Evolutionary conservation across 23 tunicate genomes (phyloP), one percentile per base, ranked within the genome.

Genomic region (Styela plicata): DNA sequence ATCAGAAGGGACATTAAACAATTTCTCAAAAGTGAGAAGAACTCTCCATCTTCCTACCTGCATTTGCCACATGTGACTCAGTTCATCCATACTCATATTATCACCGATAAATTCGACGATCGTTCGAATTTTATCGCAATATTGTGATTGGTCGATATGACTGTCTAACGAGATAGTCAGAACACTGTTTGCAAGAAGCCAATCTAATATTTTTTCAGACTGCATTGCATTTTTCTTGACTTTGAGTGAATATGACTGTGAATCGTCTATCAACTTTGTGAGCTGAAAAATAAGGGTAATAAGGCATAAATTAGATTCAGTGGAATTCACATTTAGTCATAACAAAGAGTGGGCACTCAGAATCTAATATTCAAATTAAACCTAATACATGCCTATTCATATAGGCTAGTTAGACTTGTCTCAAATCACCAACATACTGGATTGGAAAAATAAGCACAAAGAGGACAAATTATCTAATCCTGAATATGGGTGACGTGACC

Each of bases 61-160:
- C 69, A 90, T 61, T 64, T 85, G 84, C 96, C 96, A 90, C 62
- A 90, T 62, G 23, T 76, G 83, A 33, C 82, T 73, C 74, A 90
- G 65, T 63, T 90, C 96, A 36, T 85, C 89, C 73, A 79, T 69
- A 57, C 80, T 85, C 79, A 90, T 70, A 36, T 85, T 81, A 33
- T 90, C 88, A 64, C 89, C 96, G 10, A 90, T 90, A 69, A 90
- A 90, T 71, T 90, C 90, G 5, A 90, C 96, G 10, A 90, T 83
- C 1, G 77, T 82, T 33, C 86, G 83, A 36, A 90, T 90, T 57
- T 90, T 90, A 73, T 90, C 96, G 74, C 89, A 90, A 86, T 90
- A 90, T 34, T 90, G 96, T 69, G 96, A 90, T 69, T 90, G 96
- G 86, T 90, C 96, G 44, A 90, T 90, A 68, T 90, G 96, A 76